These are phyloP conservation scores for Lasioglossum leucozonium DNA, from an alignment of 2,888 invertebrate species.

Conservation along the genomic window DNA sequence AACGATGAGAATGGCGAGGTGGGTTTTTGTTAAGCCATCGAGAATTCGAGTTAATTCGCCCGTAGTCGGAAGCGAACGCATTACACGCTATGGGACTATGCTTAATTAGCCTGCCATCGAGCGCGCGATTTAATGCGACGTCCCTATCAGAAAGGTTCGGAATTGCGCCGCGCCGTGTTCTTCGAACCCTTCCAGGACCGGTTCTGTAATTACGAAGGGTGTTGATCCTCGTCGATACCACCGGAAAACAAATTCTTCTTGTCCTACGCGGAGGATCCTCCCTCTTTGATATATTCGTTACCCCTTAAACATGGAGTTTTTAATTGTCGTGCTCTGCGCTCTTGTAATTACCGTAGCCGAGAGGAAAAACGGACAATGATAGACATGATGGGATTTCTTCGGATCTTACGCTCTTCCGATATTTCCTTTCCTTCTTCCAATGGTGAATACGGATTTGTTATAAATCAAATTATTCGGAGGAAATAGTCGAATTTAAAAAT, in stretches of 20 bases:
- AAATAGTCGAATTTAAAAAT: not conserved
- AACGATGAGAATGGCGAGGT: slow-evolving; percentile 35
- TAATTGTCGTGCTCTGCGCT: not conserved
- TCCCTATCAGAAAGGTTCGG: slow-evolving; percentile 48
- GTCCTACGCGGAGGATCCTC: not conserved
- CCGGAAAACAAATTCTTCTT: slow-evolving; percentile 15
- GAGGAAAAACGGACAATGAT: not conserved
- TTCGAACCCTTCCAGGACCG: slow-evolving; percentile 26
- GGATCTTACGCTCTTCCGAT: not conserved
- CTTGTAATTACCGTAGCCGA: not conserved
- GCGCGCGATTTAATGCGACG: slow-evolving; percentile 57
- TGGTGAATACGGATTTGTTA: not conserved
- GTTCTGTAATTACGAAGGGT: slow-evolving; percentile 19
- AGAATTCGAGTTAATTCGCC: slow-evolving; percentile 62
- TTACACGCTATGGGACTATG: slow-evolving; percentile 55
- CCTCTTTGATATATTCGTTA: not conserved
- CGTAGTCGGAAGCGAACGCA: slow-evolving; percentile 46
- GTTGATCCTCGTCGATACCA: slow-evolving; percentile 3
- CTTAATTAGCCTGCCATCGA: slow-evolving; percentile 65
- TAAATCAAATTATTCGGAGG: not conserved
- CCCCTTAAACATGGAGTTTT: not conserved
- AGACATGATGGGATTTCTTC: not conserved
- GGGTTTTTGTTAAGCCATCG: slow-evolving; percentile 63
- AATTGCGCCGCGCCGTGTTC: slow-evolving; percentile 27
- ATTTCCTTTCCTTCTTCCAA: not conserved